A percentile compares a stretch with the other conserved stretches of the same genome.
Evolutionary conservation across 30 jellyfish, hydroid and myxozoan species (phyloP).

Genomic region (Catostylus mosaicus): DNA sequence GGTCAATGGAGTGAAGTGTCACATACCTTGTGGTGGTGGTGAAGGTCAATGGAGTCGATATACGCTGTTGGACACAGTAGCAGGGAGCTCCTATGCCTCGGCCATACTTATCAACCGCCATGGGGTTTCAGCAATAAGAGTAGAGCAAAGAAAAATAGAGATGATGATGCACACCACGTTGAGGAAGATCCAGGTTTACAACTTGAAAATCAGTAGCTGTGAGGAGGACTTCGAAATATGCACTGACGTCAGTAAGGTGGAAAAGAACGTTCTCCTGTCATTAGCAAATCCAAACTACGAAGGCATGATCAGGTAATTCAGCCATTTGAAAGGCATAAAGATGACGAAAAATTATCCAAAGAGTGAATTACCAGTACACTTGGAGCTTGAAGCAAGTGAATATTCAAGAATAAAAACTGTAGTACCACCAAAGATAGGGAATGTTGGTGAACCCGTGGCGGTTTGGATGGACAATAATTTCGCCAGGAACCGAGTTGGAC

Average conservation of each 20-base stretch:
- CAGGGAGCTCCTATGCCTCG: constrained; percentile 71
- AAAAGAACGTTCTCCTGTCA: constrained; percentile 39
- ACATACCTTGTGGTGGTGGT: constrained; percentile 50
- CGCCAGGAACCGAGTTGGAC: constrained; percentile 3
- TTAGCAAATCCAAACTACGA: constrained; percentile 44
- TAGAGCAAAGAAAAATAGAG: constrained; percentile 20
- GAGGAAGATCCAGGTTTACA: constrained; percentile 18
- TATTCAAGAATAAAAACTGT: constrained; percentile 31
- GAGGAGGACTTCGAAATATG: constrained; percentile 21
- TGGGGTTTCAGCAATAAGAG: background rate
- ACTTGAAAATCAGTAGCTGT: background rate
- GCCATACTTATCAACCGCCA: constrained; percentile 12
- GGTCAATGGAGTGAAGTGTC: constrained; percentile 54
- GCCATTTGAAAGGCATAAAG: constrained; percentile 21
- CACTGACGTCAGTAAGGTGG: constrained; percentile 44
- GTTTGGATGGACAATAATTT: constrained; percentile 5
- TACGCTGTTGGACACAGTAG: constrained; percentile 75
- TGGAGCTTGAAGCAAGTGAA: constrained; percentile 52
- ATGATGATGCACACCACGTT: constrained; percentile 51
- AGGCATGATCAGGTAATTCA: constrained; percentile 23
- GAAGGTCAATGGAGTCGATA: constrained; percentile 70
- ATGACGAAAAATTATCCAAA: constrained; percentile 14
- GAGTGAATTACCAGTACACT: constrained; percentile 39
- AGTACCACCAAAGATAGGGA: constrained; percentile 45
- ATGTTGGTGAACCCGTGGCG: constrained; percentile 11